Evolutionary conservation across 2,113 vertebrate species (phyloP).

Genomic region (Grammomys dolichurus): DNA sequence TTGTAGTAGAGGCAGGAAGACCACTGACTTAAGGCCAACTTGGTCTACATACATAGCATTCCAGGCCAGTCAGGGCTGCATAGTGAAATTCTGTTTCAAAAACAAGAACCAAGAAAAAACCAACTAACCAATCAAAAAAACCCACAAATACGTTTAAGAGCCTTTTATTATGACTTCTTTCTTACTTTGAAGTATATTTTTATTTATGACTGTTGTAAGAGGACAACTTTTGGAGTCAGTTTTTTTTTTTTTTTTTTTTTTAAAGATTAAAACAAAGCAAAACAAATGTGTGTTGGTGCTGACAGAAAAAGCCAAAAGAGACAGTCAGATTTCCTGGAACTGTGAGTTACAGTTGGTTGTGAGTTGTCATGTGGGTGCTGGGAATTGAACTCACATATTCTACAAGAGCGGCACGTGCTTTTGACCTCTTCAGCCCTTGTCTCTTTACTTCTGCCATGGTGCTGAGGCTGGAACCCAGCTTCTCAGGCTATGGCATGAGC

Average conservation of each 20-base stretch:
- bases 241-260: not conserved
- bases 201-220: not conserved
- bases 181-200: not conserved
- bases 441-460: not conserved
- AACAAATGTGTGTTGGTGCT: not conserved
- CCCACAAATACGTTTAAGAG: accelerated
- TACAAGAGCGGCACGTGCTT: not conserved
- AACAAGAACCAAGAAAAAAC: not conserved
- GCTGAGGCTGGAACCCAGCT: not conserved
- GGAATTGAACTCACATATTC: not conserved
- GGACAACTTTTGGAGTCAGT: not conserved
- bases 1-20: not conserved
- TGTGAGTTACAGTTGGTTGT: not conserved
- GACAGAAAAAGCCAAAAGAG: not conserved
- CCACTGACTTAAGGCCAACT: not conserved
- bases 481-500: not conserved
- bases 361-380: not conserved
- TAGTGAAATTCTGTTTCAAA: not conserved
- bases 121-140: not conserved
- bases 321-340: not conserved
- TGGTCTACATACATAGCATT: not conserved
- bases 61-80: not conserved
- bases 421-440: not conserved
- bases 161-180: not conserved
- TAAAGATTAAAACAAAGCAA: too few relatives aligned